Percentiles rank a stretch among this genome's conserved stretches.
phyloP scores from a whole-genome alignment of 1,140 invertebrate species.

The Drosophila kohkoa region DNA sequence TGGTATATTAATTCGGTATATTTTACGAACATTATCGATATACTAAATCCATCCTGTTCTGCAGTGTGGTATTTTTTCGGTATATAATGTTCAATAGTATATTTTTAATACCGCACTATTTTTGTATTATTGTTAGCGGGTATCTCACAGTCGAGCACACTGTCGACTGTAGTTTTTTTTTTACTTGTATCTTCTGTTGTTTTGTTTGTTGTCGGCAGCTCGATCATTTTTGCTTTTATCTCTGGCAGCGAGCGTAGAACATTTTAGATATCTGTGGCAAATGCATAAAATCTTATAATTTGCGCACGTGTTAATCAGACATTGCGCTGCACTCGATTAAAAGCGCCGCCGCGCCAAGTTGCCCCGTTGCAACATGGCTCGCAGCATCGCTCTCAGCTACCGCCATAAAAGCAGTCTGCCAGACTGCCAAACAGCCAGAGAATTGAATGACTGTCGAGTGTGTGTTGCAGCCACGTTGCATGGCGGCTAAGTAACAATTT shows the following conservation, averaged over 20 bases:
- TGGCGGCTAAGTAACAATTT: constrained; percentile 78
- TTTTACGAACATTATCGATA: too few relatives aligned
- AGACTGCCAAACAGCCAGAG: background rate
- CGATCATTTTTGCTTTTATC: constrained; percentile 76
- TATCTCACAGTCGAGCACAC: too few relatives aligned
- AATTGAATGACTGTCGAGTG: background rate
- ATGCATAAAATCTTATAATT: constrained; percentile 84
- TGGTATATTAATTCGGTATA: too few relatives aligned
- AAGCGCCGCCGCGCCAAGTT: constrained; percentile 43
- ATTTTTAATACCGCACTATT: too few relatives aligned
- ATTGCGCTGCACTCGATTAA: constrained; percentile 66
- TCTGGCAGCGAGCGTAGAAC: constrained; percentile 43
- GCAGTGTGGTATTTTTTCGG: too few relatives aligned
- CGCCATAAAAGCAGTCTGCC: background rate
- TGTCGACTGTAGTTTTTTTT: too few relatives aligned
- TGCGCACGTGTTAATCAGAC: constrained; percentile 83
- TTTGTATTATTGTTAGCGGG: too few relatives aligned
- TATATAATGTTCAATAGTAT: too few relatives aligned
- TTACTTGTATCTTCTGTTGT: background rate
- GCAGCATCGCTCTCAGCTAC: constrained; percentile 1
- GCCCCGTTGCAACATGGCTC: background rate
- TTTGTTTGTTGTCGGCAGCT: constrained; percentile 53
- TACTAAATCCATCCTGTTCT: too few relatives aligned
- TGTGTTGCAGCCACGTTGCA: background rate
- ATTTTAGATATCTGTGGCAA: constrained; percentile 79